Base-by-base conservation (phyloP, 2,113 vertebrate genomes). In the Oreochromis niloticus region DNA sequence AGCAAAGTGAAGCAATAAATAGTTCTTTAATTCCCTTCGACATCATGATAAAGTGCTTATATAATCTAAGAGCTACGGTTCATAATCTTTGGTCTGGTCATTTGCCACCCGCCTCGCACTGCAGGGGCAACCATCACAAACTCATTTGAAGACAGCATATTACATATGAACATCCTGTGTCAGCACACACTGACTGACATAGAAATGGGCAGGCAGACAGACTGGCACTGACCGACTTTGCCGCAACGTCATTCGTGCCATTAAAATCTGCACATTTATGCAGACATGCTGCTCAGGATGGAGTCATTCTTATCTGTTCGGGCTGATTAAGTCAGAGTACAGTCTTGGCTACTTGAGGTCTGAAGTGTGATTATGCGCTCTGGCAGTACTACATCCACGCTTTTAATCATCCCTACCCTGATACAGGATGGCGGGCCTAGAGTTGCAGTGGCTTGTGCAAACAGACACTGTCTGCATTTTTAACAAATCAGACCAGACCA, bases 1-100 rank as follows among this genome's bases (percentile, higher is more conserved):
- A 17, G 73, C 48, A 82, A 34, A 85, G 80, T 22, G 22, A 89
- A 85, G 22, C 27, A 92, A 91, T 88, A 83, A 88, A 88, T 84
- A 79, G 63, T 27, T 59, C 75, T 84, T 79, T 92, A 90, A 93
- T 90, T 93, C 92, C 89, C 39, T 55, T 57, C 4, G 9, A 86
- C 83, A 83, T 89, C 56, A 36, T 2, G 17, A 86, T 87, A 59
- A 90, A 4, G 54, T 80, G 85, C 63, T 95, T 93, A 91, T 50
- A 89, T 91, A 92, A 92, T 92, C 86, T 73, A 24, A 73, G 56
- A 89, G 71, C 36, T 80, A 54, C 78, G 36, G 34, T 78, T 84
- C 13, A 66, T 92, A 93, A 94, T 93, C 93, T 75, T 84, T 6
- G 3, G 16, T 36, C 78, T 80, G 34, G 73, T 80, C 32, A 48